A percentile compares a stretch with the other conserved stretches of the same genome.
phyloP scores from a whole-genome alignment of 2,113 vertebrate genomes.

The Chauna torquata region DNA sequence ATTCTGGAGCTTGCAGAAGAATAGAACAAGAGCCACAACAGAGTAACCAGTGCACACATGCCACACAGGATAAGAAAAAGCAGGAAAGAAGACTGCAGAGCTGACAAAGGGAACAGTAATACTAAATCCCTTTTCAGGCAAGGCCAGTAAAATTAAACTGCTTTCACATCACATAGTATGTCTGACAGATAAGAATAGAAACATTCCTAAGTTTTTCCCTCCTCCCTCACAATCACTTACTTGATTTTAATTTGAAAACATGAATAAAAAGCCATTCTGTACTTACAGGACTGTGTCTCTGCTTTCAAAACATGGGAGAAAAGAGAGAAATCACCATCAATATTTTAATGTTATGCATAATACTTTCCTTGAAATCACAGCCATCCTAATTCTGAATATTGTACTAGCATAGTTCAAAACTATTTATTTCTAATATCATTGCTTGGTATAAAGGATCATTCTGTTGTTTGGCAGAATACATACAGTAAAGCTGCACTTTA shows the following conservation, averaged over 20 bases:
- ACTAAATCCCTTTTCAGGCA: background rate
- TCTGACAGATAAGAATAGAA: background rate
- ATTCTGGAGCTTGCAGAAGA: background rate
- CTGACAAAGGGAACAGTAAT: background rate
- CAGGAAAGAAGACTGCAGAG: background rate
- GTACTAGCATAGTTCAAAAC: background rate
- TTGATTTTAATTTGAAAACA: conserved; percentile 14
- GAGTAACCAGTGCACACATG: background rate
- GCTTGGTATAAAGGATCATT: background rate
- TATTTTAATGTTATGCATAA: background rate
- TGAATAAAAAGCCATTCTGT: conserved; percentile 56
- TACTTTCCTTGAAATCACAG: background rate
- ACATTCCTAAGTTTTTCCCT: background rate
- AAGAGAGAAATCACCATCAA: conserved; percentile 8
- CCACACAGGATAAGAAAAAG: background rate
- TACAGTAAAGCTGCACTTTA: background rate
- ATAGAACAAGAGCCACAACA: background rate
- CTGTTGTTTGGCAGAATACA: background rate
- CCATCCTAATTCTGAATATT: background rate
- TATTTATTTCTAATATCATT: background rate
- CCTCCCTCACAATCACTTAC: background rate
- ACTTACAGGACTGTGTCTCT: conserved; percentile 85
- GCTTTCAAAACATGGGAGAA: conserved; percentile 52
- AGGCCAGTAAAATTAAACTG: background rate
- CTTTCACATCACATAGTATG: background rate